Base-by-base conservation (phyloP, 2,888 invertebrate species). In the Lasioglossum villosulum region DNA sequence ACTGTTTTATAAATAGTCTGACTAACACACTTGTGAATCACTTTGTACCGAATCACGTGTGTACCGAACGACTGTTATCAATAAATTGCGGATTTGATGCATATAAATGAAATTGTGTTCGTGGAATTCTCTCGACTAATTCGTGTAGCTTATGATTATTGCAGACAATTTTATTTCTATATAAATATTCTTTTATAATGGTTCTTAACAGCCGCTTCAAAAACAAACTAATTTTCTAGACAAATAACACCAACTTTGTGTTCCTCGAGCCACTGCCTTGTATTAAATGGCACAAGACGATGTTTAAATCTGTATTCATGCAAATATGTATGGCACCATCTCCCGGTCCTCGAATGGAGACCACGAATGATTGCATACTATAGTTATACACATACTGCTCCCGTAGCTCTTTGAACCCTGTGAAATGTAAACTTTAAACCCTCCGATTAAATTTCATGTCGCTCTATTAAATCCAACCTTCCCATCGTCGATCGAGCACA, bases 291-390 rank as follows among this genome's bases (percentile, higher is more conserved):
- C 95, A 95, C 30, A 89, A 91, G 74, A 89, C 68, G 0, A 2
- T 5, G 0, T 5, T 0, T 37, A 82, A 80, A 5, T 56, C 1
- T 0, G 68, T 16, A 2, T 42, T 59, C 30, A 92, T 86, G 78
- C 95, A 95, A 0, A 95, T 30, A 34, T 91, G 89, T 56, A 95
- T 87, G 71, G 93, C 91, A 0, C 89, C 92, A 42, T 94, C 92
- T 0, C 23, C 37, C 2, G 39, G 1, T 19, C 83, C 90, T 2
- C 93, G 92, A 39, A 93, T 76, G 0, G 94, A 93, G 63, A 93
- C 76, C 0, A 76, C 80, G 0, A 90, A 10, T 6, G 78, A 10
- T 8, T 0, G 30, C n/a, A n/a, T n/a, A n/a, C n/a, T n/a, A n/a
- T n/a, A n/a, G n/a, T n/a, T n/a, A n/a, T n/a, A n/a, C n/a, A n/a